phyloP scores from a whole-genome alignment of 1,140 invertebrate species.

The Theocolax elegans region DNA sequence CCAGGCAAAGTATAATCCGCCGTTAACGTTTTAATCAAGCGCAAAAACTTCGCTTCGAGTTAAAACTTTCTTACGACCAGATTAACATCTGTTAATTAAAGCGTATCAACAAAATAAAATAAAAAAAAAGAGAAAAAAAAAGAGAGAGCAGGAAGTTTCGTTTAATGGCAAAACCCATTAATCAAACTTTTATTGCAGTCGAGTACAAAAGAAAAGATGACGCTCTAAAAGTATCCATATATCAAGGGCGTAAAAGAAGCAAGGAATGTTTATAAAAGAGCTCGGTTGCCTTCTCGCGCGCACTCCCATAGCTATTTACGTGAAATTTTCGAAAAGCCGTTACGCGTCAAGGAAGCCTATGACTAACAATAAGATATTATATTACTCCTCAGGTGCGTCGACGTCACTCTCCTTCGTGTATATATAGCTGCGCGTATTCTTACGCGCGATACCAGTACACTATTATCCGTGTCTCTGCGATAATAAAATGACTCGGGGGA shows the following conservation, averaged over 20 bases:
- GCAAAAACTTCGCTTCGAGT: background rate
- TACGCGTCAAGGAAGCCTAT: background rate
- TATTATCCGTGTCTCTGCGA: too few species aligned
- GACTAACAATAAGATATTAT: constrained; percentile 1
- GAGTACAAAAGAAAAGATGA: background rate
- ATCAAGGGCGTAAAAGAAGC: background rate
- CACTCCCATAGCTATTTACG: too few species aligned
- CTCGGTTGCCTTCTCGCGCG: too few species aligned
- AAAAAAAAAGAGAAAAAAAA: background rate
- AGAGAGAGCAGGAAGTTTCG: background rate
- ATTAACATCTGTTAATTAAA: constrained; percentile 14
- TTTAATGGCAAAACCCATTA: constrained; percentile 8
- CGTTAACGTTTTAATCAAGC: background rate
- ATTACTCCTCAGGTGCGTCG: background rate
- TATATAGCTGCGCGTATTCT: too few species aligned
- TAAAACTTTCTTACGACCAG: constrained; percentile 7
- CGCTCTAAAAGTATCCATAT: background rate
- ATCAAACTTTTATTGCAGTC: constrained; percentile 15
- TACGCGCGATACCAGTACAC: too few species aligned
- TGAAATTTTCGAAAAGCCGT: background rate
- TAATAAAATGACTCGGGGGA: too few species aligned
- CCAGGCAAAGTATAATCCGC: background rate
- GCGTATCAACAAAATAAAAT: constrained; percentile 3
- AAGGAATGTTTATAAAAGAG: constrained; percentile 4
- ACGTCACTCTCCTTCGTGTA: too few species aligned